phyloP scores from a whole-genome alignment of 2,113 vertebrate species.

The Phodopus roborovskii region DNA sequence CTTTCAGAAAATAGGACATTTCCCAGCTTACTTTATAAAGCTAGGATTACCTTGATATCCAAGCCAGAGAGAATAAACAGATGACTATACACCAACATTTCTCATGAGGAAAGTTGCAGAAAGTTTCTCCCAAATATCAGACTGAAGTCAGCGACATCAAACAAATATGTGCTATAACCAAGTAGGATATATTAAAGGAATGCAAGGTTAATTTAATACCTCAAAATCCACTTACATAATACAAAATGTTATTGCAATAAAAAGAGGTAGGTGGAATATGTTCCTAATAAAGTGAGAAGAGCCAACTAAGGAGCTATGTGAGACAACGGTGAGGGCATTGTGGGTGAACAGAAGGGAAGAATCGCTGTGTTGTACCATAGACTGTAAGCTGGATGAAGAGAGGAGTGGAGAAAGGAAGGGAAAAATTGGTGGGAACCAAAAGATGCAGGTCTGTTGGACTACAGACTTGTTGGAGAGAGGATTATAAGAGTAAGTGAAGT shows the following conservation, averaged over 20 bases:
- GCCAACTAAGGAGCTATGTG: background rate
- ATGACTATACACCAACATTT: background rate
- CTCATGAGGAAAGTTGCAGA: background rate
- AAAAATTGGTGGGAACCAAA: background rate
- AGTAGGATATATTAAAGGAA: conserved; percentile 20
- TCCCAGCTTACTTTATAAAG: background rate
- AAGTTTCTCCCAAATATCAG: background rate
- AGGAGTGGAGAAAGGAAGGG: background rate
- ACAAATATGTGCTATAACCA: background rate
- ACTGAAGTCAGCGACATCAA: background rate
- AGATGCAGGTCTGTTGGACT: background rate
- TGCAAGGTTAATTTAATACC: conserved; percentile 17
- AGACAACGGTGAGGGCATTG: background rate
- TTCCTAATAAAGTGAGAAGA: background rate
- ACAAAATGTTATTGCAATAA: background rate
- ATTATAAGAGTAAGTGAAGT: background rate
- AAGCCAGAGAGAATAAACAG: background rate
- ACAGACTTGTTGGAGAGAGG: background rate
- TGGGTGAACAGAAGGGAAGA: background rate
- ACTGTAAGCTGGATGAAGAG: background rate
- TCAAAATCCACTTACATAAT: conserved; percentile 14
- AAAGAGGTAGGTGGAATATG: background rate
- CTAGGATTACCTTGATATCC: background rate
- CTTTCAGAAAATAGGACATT: background rate
- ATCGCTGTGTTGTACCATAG: too few species aligned